Evolutionary conservation across 92 coral and sea anemone genomes (phyloP).

Genomic region (Palythoa heliodiscus): DNA sequence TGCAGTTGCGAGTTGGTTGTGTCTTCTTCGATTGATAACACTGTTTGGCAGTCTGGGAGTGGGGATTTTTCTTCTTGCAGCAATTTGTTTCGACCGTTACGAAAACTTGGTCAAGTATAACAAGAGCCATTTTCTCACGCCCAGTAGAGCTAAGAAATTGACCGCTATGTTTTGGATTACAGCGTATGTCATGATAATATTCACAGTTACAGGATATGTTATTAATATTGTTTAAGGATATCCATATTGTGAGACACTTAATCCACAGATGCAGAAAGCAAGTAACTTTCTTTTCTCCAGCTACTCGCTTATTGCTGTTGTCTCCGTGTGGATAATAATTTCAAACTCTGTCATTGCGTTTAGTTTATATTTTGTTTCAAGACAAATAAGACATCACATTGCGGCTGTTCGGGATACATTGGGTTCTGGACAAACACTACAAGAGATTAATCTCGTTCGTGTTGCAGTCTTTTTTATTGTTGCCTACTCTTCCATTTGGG

Average conservation of each 20-base stretch:
- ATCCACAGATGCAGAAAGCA: too few relatives aligned
- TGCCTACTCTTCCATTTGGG: too few relatives aligned
- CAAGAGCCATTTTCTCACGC: conserved; percentile 42
- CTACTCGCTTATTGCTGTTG: too few relatives aligned
- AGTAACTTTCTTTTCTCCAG: too few relatives aligned
- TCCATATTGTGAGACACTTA: background rate
- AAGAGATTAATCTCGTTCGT: too few relatives aligned
- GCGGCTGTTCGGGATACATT: too few relatives aligned
- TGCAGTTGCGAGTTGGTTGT: conserved; percentile 7
- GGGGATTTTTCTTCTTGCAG: conserved; percentile 41
- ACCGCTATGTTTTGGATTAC: conserved; percentile 1
- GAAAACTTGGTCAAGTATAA: conserved; percentile 52
- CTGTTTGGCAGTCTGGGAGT: conserved; percentile 42
- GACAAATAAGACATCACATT: too few relatives aligned
- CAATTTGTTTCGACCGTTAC: conserved; percentile 54
- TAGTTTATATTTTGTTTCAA: too few relatives aligned
- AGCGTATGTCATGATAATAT: conserved; percentile 10
- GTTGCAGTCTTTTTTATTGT: too few relatives aligned
- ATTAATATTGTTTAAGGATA: background rate
- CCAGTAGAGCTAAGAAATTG: background rate
- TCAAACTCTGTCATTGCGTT: too few relatives aligned
- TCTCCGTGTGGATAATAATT: too few relatives aligned
- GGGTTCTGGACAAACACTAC: too few relatives aligned
- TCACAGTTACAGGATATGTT: conserved; percentile 28
- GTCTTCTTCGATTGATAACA: conserved; percentile 14